Conservation (phyloP, 2,113 vertebrate species). For the Xyrauchen texanus region DNA sequence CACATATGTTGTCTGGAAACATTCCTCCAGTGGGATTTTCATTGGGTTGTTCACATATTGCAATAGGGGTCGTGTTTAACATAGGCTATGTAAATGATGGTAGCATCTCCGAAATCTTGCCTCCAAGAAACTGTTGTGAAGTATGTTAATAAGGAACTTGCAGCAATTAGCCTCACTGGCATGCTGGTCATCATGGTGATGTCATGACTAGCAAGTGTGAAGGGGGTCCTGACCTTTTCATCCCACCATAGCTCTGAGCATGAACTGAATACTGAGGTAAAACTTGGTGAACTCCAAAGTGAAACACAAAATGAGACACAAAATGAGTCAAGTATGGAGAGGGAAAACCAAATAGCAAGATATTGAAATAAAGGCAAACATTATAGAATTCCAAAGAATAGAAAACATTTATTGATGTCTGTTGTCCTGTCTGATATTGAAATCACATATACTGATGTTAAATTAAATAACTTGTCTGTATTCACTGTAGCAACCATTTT, state of each 20-base stretch:
- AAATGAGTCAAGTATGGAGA: too few relatives aligned
- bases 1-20: too few relatives aligned
- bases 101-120: not conserved
- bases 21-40: not conserved
- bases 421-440: too few relatives aligned
- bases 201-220: conserved; percentile 51
- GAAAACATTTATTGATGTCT: too few relatives aligned
- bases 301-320: not conserved
- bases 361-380: too few relatives aligned
- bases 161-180: conserved; percentile 64
- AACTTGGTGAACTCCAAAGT: not conserved
- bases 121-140: conserved; percentile 24
- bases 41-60: not conserved
- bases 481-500: too few relatives aligned
- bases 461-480: too few relatives aligned
- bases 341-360: too few relatives aligned
- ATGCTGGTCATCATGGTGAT: conserved; percentile 62
- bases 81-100: conserved; percentile 29
- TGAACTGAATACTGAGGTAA: conserved; percentile 59
- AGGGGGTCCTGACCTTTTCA: conserved; percentile 71
- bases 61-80: not conserved
- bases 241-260: conserved; percentile 29
- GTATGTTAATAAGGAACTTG: too few relatives aligned
- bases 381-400: too few relatives aligned
- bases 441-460: too few relatives aligned